These are phyloP conservation scores for Tetanocera ferruginea DNA, from an alignment of 2,888 invertebrate genomes.

Conservation along the genomic window DNA sequence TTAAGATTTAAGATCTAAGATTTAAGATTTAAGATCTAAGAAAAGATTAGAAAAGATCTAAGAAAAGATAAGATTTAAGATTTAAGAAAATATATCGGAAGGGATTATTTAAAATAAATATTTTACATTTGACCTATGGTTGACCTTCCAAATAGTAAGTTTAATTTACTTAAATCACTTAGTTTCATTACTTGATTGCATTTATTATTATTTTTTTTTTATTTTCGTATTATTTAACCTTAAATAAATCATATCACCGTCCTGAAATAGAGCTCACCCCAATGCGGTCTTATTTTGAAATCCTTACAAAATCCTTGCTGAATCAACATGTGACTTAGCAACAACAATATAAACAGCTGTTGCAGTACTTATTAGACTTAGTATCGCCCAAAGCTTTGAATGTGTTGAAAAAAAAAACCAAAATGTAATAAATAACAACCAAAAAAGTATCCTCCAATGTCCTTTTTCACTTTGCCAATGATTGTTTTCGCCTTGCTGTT, in stretches of 20 bases:
- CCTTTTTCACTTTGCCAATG: conserved; percentile 14
- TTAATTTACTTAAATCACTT: no score
- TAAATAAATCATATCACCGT: neutral
- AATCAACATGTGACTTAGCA: neutral
- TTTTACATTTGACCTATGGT: no score
- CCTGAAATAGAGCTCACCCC: neutral
- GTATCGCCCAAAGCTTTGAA: neutral
- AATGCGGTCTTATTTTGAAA: neutral
- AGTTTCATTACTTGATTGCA: no score
- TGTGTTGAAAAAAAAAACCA: neutral
- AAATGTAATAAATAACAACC: conserved; percentile 1
- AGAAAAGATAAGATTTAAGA: no score
- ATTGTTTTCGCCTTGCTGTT: neutral
- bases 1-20: no score
- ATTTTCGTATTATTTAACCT: no score
- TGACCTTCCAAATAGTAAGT: no score
- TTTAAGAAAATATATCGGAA: no score
- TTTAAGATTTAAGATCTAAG: no score
- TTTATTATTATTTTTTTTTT: no score
- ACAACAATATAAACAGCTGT: neutral
- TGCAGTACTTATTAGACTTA: neutral
- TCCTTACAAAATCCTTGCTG: neutral
- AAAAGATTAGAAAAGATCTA: no score
- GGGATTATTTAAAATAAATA: no score
- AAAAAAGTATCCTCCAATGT: neutral